These are phyloP conservation scores for Hypsopygia costalis DNA, from an alignment of 2,888 invertebrate genomes.

Conservation along the genomic window DNA sequence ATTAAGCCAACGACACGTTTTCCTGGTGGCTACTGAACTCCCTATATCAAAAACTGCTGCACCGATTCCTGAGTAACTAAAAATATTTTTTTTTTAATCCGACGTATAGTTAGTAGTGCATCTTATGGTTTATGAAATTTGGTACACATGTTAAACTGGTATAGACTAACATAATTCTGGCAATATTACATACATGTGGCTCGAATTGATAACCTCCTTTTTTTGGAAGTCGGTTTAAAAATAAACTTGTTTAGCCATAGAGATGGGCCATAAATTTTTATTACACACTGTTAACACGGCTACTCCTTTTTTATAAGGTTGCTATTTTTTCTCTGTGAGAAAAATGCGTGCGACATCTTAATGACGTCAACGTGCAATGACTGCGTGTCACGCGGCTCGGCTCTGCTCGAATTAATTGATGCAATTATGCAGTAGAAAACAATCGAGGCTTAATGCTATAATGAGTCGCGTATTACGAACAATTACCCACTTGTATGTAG, in stretches of 20 bases:
- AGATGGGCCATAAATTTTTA: slow-evolving; percentile 48
- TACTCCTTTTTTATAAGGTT: slow-evolving; percentile 45
- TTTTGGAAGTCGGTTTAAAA: slow-evolving; percentile 34
- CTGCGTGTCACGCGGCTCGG: slow-evolving; percentile 54
- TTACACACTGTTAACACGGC: slow-evolving; percentile 43
- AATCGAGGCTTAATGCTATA: slow-evolving; percentile 59
- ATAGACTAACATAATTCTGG: too few relatives aligned
- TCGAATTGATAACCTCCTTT: too few relatives aligned
- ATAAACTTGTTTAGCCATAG: slow-evolving; percentile 36
- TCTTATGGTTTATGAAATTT: too few relatives aligned
- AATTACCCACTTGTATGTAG: slow-evolving; percentile 50
- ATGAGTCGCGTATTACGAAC: slow-evolving; percentile 55
- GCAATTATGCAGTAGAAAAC: slow-evolving; percentile 71
- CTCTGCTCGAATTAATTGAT: slow-evolving; percentile 69
- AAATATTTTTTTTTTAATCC: too few relatives aligned
- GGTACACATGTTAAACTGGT: too few relatives aligned
- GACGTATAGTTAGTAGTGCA: too few relatives aligned
- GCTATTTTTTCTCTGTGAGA: slow-evolving; percentile 47
- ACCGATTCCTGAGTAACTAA: too few relatives aligned
- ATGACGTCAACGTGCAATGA: slow-evolving; percentile 53
- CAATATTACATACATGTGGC: too few relatives aligned
- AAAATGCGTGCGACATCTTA: slow-evolving; percentile 61
- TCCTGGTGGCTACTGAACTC: too few relatives aligned
- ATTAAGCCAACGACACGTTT: too few relatives aligned
- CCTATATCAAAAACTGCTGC: too few relatives aligned